Evolutionary conservation across 2,888 invertebrate species (phyloP).

Genomic region (Oxycera nigricornis): DNA sequence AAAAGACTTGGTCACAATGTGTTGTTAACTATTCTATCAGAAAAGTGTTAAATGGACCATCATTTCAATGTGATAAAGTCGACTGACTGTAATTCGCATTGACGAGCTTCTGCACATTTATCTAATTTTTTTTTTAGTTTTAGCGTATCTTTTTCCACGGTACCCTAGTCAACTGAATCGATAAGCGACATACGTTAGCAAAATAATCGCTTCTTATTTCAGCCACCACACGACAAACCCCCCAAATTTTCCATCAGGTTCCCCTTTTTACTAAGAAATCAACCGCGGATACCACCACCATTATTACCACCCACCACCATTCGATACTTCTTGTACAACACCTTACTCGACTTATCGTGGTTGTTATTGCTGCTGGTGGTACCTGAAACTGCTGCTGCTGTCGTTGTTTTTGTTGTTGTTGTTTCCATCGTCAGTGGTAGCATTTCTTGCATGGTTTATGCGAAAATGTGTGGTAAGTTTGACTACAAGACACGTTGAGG

Average conservation of each 20-base stretch:
- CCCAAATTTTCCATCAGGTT: not conserved
- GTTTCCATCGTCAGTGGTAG: not conserved
- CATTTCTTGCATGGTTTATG: not conserved
- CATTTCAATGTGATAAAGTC: no score
- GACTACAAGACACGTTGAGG: not conserved
- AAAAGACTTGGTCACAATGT: no score
- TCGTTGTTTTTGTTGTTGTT: slow-evolving; percentile 5
- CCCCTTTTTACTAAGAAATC: not conserved
- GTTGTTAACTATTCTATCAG: no score
- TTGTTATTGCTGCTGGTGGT: not conserved
- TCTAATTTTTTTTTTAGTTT: no score
- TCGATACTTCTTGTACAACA: not conserved
- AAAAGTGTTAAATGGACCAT: no score
- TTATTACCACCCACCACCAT: not conserved
- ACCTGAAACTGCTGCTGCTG: not conserved
- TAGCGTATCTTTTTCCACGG: not conserved
- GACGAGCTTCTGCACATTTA: no score
- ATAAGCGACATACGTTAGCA: slow-evolving; percentile 15
- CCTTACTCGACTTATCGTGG: not conserved
- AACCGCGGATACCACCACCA: not conserved
- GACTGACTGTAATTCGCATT: no score
- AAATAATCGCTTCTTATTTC: slow-evolving; percentile 9
- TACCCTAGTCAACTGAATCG: not conserved
- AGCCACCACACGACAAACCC: not conserved
- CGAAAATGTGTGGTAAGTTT: slow-evolving; percentile 5